Evolutionary conservation across 2,797 vertebrate species (phyloP), one percentile per base, ranked within the genome.

Genomic region (Gastrophryne carolinensis): DNA sequence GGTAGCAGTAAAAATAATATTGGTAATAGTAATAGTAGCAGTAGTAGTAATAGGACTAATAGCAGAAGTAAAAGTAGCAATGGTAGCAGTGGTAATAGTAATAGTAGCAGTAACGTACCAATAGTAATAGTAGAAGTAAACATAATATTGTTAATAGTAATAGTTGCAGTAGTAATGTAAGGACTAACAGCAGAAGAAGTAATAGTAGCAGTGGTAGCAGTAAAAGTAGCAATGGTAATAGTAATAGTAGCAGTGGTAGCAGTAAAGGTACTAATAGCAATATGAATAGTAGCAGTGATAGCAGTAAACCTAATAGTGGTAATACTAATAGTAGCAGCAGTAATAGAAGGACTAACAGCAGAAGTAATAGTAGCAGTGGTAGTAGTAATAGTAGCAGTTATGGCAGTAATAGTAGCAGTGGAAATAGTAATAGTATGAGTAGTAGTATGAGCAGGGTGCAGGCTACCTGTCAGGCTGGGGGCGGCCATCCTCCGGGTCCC

Each of bases 381-480:
- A 34, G 15, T 26, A 49, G 21, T 15, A 63, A 29, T 2, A 10
- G 15, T 4, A 61, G 24, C 1, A 44, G 17, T 30, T 27, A 26
- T n/a, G 23, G 27, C 27, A 27, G n/a, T 27, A 15, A 30, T n/a
- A 32, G 7, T 5, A 13, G 37, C n/a, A 5, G 37, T 2, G 2
- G 12, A 3, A 2, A 1, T 15, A 3, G 37, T 13, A 13, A 53
- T 12, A 8, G 27, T 56, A 15, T 37, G 1, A n/a, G 1, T 37
- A 23, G 10, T 57, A 60, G 19, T 44, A 26, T 8, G 1, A 32
- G 32, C 17, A 5, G 3, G 17, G 11, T 27, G 34, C n/a, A n/a
- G n/a, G n/a, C n/a, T n/a, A n/a, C n/a, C n/a, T n/a, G n/a, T n/a
- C 50, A 12, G 7, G 34, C 88, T 86, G 49, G 79, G 49, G 92